phyloP scores from a whole-genome alignment of 2,113 vertebrate species.

The Accipiter virgatus region DNA sequence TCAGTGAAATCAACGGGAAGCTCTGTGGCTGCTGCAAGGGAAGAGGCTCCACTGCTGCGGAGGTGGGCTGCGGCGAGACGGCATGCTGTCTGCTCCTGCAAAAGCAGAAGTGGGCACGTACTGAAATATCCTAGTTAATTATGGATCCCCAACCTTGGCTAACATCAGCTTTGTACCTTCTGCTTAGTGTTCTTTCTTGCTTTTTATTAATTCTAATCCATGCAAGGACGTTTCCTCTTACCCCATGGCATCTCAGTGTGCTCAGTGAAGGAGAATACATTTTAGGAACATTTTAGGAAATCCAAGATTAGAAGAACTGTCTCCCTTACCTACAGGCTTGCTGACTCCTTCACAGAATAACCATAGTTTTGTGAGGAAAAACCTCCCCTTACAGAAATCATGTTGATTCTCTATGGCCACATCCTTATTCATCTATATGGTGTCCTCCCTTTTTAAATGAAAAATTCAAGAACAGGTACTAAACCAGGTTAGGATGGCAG shows the following conservation, averaged over 20 bases:
- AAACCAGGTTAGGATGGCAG: neutral
- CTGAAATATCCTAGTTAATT: neutral
- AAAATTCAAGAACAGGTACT: neutral
- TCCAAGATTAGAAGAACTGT: neutral
- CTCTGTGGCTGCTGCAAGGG: neutral
- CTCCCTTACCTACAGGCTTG: neutral
- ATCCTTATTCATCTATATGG: neutral
- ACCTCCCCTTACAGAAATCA: neutral
- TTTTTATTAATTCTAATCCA: neutral
- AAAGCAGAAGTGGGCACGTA: neutral
- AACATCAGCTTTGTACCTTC: neutral
- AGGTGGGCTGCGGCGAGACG: neutral
- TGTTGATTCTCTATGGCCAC: neutral
- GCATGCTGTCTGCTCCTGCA: neutral
- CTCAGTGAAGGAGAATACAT: neutral
- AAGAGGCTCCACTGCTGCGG: neutral
- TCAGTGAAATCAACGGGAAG: neutral
- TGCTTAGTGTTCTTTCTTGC: neutral
- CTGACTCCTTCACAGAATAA: neutral
- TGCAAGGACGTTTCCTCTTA: neutral
- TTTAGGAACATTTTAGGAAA: neutral
- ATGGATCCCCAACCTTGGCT: neutral
- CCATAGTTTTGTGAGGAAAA: neutral
- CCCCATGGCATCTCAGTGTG: neutral
- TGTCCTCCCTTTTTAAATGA: neutral